Evolutionary conservation across 2,888 invertebrate genomes (phyloP), one percentile per base, ranked within the genome.

Genomic region (Aporophyla lueneburgensis): DNA sequence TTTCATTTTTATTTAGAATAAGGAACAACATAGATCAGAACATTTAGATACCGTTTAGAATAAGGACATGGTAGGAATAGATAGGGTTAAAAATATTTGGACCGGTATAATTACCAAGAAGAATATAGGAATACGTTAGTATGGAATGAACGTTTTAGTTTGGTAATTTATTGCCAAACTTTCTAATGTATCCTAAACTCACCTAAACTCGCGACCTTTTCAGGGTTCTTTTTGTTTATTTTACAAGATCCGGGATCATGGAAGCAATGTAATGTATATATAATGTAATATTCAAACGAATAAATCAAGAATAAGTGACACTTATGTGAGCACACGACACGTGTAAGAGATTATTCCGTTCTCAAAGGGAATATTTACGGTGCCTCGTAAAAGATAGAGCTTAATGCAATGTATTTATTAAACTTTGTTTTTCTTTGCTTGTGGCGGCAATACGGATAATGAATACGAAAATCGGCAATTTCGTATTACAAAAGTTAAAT

Each of bases 171-270:
- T 51, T 49, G 24, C 33, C 5, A 49, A 67, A 33, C 33, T 66
- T n/a, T 49, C n/a, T 71, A n/a, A 67, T 19, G 71, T 71, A 16
- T 9, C 53, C 1, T 16, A 7, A 27, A 27, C 7, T 12, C 63
- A 14, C 14, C 43, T 43, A 27, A 43, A 63, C 16, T n/a, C 14
- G 10, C 4, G 16, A 53, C 40, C 16, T 16, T 67, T 3, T 51
- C 14, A 24, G 14, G 19, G 33, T 12, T 53, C 3, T 19, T 61
- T 21, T 9, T 14, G 4, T 21, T 59, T 24, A 40, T 7, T 68
- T 71, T 24, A 71, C 27, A 46, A 56, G n/a, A 70, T 56, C 71
- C 7, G n/a, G n/a, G n/a, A 56, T 33, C 16, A 43, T 19, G 16
- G 46, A 27, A 70, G 33, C n/a, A n/a, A 24, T 33, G 56, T 5